Evolutionary conservation across 2,797 vertebrate species (phyloP).

Genomic region (Zenarchopterus dispar): DNA sequence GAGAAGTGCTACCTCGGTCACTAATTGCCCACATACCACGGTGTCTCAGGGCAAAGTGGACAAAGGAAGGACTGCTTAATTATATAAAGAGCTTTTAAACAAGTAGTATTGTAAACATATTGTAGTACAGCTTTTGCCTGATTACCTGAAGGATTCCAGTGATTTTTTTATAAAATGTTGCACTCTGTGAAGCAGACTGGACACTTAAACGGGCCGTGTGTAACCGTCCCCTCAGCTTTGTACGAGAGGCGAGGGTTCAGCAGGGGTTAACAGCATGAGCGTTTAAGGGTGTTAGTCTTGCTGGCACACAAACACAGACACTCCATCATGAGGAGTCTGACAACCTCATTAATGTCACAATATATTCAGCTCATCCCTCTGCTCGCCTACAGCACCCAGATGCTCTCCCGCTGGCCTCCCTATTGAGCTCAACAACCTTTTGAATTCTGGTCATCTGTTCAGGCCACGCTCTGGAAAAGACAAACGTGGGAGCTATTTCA

Average conservation of each 20-base stretch:
- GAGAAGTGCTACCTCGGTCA: constrained; percentile 58
- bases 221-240: constrained; percentile 64
- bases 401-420: constrained; percentile 64
- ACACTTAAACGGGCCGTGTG: constrained; percentile 55
- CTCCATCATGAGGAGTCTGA: constrained; percentile 79
- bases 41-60: constrained; percentile 61
- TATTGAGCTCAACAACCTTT: constrained; percentile 56
- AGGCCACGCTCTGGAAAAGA: constrained; percentile 5
- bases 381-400: constrained; percentile 68
- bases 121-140: background rate
- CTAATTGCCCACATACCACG: constrained; percentile 74
- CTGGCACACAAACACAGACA: constrained; percentile 80
- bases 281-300: constrained; percentile 79
- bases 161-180: background rate
- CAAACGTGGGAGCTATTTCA: constrained; percentile 34
- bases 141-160: constrained; percentile 1
- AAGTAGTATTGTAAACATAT: constrained; percentile 24
- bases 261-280: constrained; percentile 79
- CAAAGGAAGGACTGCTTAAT: constrained; percentile 22
- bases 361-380: constrained; percentile 77
- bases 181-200: constrained; percentile 33
- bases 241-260: constrained; percentile 66
- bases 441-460: constrained; percentile 62
- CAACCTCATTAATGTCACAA: constrained; percentile 85
- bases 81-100: constrained; percentile 5